Percentiles rank a stretch among this genome's conserved stretches.
Conservation (phyloP, 2,888 invertebrate species). For the Iselma pallidipennis region DNA sequence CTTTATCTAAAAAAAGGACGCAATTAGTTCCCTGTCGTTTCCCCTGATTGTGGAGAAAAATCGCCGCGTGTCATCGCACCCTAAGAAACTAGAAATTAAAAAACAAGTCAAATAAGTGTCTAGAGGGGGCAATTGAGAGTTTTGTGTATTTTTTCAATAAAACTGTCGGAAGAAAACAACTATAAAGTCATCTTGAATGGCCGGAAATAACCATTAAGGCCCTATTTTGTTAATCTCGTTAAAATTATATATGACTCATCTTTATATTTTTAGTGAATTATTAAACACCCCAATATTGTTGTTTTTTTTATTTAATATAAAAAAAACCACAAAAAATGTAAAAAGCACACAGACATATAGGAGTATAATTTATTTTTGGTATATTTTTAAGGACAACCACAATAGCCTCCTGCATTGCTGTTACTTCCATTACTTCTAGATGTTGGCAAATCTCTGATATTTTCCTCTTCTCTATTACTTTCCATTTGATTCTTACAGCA, state of each 20-base stretch:
- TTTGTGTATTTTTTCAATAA: background rate
- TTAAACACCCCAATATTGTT: background rate
- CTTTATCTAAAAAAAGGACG: no score
- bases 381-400: background rate
- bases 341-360: no score
- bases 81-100: no score
- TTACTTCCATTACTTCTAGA: conserved; percentile 25
- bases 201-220: background rate
- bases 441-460: conserved; percentile 36
- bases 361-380: no score
- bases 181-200: background rate
- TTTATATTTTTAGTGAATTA: background rate
- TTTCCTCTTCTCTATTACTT: conserved; percentile 23
- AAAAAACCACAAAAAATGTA: background rate
- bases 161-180: background rate
- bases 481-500: no score
- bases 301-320: background rate
- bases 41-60: no score
- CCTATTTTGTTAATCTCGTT: background rate
- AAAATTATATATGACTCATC: background rate
- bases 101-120: background rate
- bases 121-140: background rate
- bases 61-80: no score
- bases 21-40: no score
- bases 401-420: background rate